Evolutionary conservation across 2,888 invertebrate species (phyloP).

Genomic region (Pristionchus fissidentatus): DNA sequence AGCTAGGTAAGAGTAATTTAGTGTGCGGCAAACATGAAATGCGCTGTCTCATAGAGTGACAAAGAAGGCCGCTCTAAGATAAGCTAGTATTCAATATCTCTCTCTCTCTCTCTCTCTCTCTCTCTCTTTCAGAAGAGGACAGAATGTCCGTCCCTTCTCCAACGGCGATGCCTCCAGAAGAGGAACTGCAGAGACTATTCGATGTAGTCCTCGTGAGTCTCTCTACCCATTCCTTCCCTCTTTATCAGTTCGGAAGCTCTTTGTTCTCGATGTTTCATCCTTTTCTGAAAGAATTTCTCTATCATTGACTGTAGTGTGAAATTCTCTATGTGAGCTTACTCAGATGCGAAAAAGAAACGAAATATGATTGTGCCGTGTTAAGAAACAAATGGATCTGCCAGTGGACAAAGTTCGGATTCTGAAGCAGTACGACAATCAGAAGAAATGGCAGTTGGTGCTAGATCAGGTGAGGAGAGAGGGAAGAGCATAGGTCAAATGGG

Average conservation of each 20-base stretch:
- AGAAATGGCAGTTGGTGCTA: conserved; percentile 99
- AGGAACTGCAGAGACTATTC: conserved; percentile 62
- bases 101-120: no score
- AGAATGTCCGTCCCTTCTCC: conserved; percentile 17
- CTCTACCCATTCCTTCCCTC: background rate
- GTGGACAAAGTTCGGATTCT: conserved; percentile 97
- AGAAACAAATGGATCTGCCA: conserved; percentile 99
- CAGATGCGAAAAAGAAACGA: background rate
- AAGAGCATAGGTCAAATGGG: no score
- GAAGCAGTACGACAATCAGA: conserved; percentile 94
- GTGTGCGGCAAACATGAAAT: no score
- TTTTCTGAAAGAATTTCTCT: no score
- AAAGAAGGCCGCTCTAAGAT: background rate
- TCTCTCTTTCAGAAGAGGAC: conserved; percentile 25
- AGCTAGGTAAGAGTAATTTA: no score
- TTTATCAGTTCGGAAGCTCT: background rate
- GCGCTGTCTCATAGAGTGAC: no score
- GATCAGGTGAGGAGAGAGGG: conserved; percentile 85
- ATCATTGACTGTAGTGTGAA: conserved; percentile 46
- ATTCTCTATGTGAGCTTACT: no score
- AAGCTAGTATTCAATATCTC: background rate
- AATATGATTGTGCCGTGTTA: conserved; percentile 77
- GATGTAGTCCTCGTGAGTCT: conserved; percentile 69
- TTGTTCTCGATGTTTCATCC: no score
- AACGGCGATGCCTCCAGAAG: conserved; percentile 56